Conservation (phyloP, 2,888 invertebrate genomes). For the Diarsia brunnea region DNA sequence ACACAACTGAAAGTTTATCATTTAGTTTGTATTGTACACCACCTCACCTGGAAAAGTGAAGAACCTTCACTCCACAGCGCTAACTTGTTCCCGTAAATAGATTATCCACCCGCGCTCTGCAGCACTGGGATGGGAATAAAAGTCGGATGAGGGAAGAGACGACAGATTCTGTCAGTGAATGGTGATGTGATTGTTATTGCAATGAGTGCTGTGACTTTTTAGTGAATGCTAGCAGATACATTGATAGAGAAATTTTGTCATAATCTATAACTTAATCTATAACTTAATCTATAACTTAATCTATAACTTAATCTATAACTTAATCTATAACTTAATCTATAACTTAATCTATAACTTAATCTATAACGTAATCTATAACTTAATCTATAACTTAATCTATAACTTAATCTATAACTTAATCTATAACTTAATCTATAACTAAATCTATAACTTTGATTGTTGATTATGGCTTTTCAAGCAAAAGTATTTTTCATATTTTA, state of each 20-base stretch:
- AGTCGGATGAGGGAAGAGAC: neutral
- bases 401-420: too few relatives aligned
- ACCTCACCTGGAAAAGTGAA: slow-evolving; percentile 25
- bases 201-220: neutral
- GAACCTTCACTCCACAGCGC: neutral
- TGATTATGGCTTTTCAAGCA: neutral
- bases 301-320: too few relatives aligned
- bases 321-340: too few relatives aligned
- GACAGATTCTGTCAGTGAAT: neutral
- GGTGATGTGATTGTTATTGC: neutral
- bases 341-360: too few relatives aligned
- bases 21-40: slow-evolving; percentile 19
- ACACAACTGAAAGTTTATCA: slow-evolving; percentile 34
- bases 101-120: slow-evolving; percentile 2
- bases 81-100: slow-evolving; percentile 29
- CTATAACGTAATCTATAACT: too few relatives aligned
- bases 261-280: too few relatives aligned
- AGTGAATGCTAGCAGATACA: neutral
- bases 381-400: too few relatives aligned
- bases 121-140: neutral
- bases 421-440: too few relatives aligned
- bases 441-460: neutral
- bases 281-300: too few relatives aligned
- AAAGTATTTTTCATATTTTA: neutral
- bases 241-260: neutral